Evolutionary conservation across 2,113 vertebrate species (phyloP), one percentile per base, ranked within the genome.

Genomic region (Hypocryptadius cinnamomeus): DNA sequence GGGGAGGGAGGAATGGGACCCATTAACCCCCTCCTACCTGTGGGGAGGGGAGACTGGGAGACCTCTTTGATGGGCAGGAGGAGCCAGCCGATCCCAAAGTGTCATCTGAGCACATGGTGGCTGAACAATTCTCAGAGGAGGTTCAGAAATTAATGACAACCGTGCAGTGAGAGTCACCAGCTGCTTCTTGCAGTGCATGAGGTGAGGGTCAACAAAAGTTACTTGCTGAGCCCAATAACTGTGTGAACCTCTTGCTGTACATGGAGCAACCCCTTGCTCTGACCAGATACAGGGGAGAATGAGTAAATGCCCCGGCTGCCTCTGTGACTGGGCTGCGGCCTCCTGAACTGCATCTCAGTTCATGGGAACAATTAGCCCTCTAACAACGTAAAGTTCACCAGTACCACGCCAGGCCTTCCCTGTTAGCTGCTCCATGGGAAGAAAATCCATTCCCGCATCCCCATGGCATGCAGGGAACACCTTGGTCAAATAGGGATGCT

Each of bases 1-100:
- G 95, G 94, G 94, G 85, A 95, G 87, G 87, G 93, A 94, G 87
- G 51, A 85, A 85, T 19, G 6, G 79, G 90, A 72, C 66, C 85
- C 89, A 63, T 95, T 94, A 90, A 89, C 94, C 51, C 76, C 56
- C 56, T 83, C 65, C 72, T 88, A 51, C 18, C 54, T 53, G 44
- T 13, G n/a, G 40, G 31, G 31, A 89, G 24, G 25, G 66, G 53
- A 61, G 60, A 17, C 33, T 35, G 3, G 0, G 25, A 42, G 40
- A 48, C 63, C 71, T 72, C 61, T 89, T 33, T 23, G 57, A 48
- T 33, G 53, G 35, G 54, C 35, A 30, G 59, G 11, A 82, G 39
- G 15, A 18, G 13, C 78, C 40, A 54, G 0, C 18, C 1, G 0
- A 61, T 82, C 30, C 23, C 70, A 1, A 4, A 50, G 42, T 42